A percentile compares a stretch with the other conserved stretches of the same genome.
These are phyloP conservation scores for Standfussiana lucernea DNA, from an alignment of 2,888 invertebrate species.

Conservation along the genomic window DNA sequence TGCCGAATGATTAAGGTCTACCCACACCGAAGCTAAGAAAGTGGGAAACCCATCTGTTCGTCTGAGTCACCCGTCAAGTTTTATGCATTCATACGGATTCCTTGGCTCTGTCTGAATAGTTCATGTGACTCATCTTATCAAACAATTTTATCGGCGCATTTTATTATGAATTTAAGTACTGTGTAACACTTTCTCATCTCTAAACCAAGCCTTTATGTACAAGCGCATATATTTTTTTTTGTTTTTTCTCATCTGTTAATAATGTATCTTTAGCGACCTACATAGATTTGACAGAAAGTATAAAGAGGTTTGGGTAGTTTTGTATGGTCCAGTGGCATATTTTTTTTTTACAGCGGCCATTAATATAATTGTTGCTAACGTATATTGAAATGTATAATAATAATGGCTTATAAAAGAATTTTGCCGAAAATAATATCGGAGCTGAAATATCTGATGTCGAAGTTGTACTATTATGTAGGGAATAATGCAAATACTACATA, in stretches of 20 bases:
- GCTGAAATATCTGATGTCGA: too few relatives aligned
- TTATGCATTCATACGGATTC: slow-evolving; percentile 72
- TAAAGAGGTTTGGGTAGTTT: too few relatives aligned
- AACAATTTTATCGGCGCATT: slow-evolving; percentile 30
- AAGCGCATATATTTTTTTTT: background rate
- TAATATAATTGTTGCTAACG: too few relatives aligned
- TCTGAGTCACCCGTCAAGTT: slow-evolving; percentile 67
- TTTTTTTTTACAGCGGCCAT: too few relatives aligned
- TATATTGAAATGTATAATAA: too few relatives aligned
- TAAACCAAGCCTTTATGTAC: background rate
- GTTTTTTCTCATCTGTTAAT: background rate
- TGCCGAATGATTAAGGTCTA: slow-evolving; percentile 47
- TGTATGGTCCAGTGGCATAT: too few relatives aligned
- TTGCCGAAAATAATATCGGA: too few relatives aligned
- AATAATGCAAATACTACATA: too few relatives aligned
- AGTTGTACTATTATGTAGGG: too few relatives aligned
- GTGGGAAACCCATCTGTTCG: slow-evolving; percentile 68
- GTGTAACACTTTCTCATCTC: slow-evolving; percentile 24
- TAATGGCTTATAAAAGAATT: too few relatives aligned
- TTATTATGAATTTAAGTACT: slow-evolving; percentile 37
- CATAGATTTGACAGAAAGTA: background rate
- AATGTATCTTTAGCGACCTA: background rate
- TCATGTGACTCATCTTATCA: slow-evolving; percentile 64
- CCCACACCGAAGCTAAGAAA: slow-evolving; percentile 67
- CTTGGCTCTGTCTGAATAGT: slow-evolving; percentile 34